Evolutionary conservation across 2,888 invertebrate genomes (phyloP), one percentile per base, ranked within the genome.

Genomic region (Epinotia ramella): DNA sequence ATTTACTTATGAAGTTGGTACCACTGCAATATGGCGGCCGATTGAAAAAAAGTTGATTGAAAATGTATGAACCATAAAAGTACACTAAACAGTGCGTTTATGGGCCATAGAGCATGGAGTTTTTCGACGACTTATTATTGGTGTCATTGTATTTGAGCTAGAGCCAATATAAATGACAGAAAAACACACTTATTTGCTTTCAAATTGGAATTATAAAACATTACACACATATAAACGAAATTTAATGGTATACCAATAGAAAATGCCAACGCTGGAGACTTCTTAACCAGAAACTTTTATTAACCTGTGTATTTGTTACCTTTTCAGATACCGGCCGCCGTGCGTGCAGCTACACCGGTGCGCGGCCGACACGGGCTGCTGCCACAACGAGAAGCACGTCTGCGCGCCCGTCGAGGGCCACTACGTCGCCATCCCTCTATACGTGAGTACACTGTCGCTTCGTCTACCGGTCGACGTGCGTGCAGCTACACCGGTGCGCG

Each of bases 271-370:
- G 6, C n/a, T 53, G 53, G 53, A 53, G 7, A 53, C 49, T 16
- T 49, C 5, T 6, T 49, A 6, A 16, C 5, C 53, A n/a, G 53
- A 53, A 4, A 6, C 5, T 53, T n/a, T 13, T 13, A 20, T 2
- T 46, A 64, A 44, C 6, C 64, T 18, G 5, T 64, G 44, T 11
- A 9, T 46, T 12, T 72, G 40, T 3, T n/a, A 20, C 16, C 28
- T 12, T 73, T 82, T 1, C 85, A 93, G 94, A 24, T 98, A 98
- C 92, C 95, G 96, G 83, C 98, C 99, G 0, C 96, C 97, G 68
- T 98, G 98, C 87, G 98, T 98, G 18, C 96, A 97, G 70, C 93
- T 99, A 71, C 97, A 98, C 87, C 96, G 97, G 78, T 99, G 99
- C 89, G 96, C 97, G 13, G 97, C 97, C 81, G 97, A 98, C 90